Conservation (phyloP, 2,797 vertebrate genomes). For the Centropyge bicolor region DNA sequence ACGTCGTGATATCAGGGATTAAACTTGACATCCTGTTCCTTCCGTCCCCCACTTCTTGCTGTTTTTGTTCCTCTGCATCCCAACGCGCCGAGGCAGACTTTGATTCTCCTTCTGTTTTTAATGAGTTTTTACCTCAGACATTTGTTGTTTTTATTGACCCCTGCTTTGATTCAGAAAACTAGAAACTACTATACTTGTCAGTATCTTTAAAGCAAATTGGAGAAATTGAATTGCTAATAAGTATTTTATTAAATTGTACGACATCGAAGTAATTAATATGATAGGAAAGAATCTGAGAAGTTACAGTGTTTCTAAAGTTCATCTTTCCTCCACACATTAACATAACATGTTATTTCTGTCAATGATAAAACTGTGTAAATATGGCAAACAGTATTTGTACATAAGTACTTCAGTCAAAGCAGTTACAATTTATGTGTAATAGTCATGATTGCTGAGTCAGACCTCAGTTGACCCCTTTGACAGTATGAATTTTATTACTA, state of each 20-base stretch:
- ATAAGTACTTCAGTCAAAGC: slow-evolving; percentile 49
- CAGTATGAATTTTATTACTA: slow-evolving; percentile 54
- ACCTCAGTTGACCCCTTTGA: slow-evolving; percentile 34
- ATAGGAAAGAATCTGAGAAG: slow-evolving; percentile 1
- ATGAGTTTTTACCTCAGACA: slow-evolving; percentile 44
- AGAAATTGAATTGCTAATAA: slow-evolving; percentile 24
- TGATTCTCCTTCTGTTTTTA: slow-evolving; percentile 39
- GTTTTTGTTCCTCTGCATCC: slow-evolving; percentile 47
- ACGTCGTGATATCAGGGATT: slow-evolving; percentile 79
- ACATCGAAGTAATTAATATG: slow-evolving; percentile 31
- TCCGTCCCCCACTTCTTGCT: slow-evolving; percentile 40
- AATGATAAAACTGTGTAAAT: slow-evolving; percentile 68
- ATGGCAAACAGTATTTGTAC: slow-evolving; percentile 77
- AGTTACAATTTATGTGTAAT: slow-evolving; percentile 45
- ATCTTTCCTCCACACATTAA: slow-evolving; percentile 38
- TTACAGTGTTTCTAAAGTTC: slow-evolving; percentile 36
- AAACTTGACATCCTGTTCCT: slow-evolving; percentile 59
- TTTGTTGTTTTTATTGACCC: slow-evolving; percentile 32
- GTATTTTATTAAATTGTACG: slow-evolving; percentile 46
- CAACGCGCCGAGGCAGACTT: slow-evolving; percentile 33
- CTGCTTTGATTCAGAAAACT: slow-evolving; percentile 27
- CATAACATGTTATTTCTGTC: slow-evolving; percentile 46
- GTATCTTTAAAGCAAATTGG: slow-evolving; percentile 42
- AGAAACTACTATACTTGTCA: slow-evolving; percentile 27
- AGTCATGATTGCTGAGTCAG: slow-evolving; percentile 27